Conservation (phyloP, 92 coral and sea anemone species). For the Actinostola sp. region DNA sequence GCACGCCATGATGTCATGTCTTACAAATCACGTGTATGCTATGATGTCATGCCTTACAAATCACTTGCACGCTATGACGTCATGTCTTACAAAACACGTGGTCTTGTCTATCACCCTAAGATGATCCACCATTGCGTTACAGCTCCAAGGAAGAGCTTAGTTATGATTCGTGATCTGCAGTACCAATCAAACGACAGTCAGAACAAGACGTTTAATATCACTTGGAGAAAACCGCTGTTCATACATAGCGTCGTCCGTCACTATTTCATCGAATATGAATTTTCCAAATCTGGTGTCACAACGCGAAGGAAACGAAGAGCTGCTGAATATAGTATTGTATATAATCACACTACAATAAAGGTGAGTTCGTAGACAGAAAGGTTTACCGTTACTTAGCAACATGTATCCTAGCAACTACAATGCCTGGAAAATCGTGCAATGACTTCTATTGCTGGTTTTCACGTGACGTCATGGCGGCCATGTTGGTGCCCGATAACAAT, state of each 20-base stretch:
- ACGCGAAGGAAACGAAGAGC: neutral
- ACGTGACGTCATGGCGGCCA: too few species aligned
- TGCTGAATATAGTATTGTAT: neutral
- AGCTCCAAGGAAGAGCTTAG: constrained; percentile 4
- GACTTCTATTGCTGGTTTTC: neutral
- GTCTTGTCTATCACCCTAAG: too few species aligned
- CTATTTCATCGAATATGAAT: constrained; percentile 5
- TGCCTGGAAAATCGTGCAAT: neutral
- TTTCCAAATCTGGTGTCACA: neutral
- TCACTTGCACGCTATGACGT: too few species aligned
- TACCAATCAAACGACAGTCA: neutral
- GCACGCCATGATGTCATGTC: too few species aligned
- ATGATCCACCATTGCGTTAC: too few species aligned
- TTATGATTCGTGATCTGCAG: neutral
- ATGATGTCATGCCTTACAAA: too few species aligned
- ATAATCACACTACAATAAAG: neutral
- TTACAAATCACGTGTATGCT: too few species aligned
- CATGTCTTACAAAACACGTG: too few species aligned
- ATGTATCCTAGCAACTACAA: too few species aligned
- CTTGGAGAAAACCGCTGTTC: constrained; percentile 41
- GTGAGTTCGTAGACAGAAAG: too few species aligned
- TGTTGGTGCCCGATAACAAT: too few species aligned
- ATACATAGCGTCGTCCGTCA: constrained; percentile 28
- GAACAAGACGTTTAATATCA: neutral
- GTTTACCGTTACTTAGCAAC: too few species aligned